These are phyloP conservation scores for Syngnathus rostellatus DNA, from an alignment of 2,797 vertebrate species.

Conservation along the genomic window DNA sequence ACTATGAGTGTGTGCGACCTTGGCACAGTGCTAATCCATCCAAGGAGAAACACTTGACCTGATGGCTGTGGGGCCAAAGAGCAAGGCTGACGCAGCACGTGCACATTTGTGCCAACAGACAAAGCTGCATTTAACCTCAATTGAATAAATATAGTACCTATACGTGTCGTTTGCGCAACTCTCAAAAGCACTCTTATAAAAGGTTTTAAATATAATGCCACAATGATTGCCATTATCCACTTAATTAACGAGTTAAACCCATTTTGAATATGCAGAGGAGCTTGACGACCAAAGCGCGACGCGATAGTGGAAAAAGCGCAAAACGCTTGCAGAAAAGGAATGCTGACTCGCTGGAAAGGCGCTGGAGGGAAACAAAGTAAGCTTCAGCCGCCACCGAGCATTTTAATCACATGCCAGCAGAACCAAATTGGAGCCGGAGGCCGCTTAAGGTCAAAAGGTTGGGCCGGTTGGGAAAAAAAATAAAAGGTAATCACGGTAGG, in stretches of 20 bases:
- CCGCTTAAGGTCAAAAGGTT: slow-evolving; percentile 55
- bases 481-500: slow-evolving; percentile 61
- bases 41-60: slow-evolving; percentile 54
- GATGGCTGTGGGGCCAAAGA: slow-evolving; percentile 39
- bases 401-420: slow-evolving; percentile 61
- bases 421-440: slow-evolving; percentile 63
- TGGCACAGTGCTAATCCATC: slow-evolving; percentile 46
- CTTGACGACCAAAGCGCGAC: slow-evolving; percentile 8
- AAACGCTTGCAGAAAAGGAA: slow-evolving; percentile 29
- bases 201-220: neutral
- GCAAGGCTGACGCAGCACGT: slow-evolving; percentile 32
- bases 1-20: slow-evolving; percentile 28
- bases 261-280: slow-evolving; percentile 3
- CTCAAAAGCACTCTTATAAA: neutral
- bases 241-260: neutral
- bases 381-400: slow-evolving; percentile 55
- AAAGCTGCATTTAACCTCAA: slow-evolving; percentile 21
- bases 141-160: slow-evolving; percentile 29
- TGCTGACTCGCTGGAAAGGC: slow-evolving; percentile 54
- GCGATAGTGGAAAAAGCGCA: slow-evolving; percentile 17
- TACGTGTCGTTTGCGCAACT: slow-evolving; percentile 16
- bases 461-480: slow-evolving; percentile 59
- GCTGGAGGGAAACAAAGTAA: slow-evolving; percentile 49
- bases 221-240: neutral
- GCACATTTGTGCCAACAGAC: slow-evolving; percentile 23